These are phyloP conservation scores for Platichthys stellatus DNA, from an alignment of 2,113 vertebrate genomes.

Conservation along the genomic window DNA sequence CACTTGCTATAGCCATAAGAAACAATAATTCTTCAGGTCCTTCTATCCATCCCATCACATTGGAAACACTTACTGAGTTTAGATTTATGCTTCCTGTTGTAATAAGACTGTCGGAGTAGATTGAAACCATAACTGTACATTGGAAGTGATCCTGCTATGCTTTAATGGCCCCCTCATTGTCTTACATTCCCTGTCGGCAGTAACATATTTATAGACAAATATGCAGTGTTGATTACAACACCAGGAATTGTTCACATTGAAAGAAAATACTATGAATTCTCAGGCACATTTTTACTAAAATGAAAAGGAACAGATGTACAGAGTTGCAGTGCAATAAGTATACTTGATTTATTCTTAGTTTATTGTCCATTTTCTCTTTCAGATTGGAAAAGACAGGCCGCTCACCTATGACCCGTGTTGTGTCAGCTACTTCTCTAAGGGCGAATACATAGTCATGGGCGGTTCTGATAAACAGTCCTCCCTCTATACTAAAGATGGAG, in stretches of 20 bases:
- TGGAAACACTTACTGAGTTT: too few species aligned
- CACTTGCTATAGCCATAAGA: too few species aligned
- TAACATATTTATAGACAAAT: constrained; percentile 77
- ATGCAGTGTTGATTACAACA: constrained; percentile 71
- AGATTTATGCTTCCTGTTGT: too few species aligned
- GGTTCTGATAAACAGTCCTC: constrained; percentile 96
- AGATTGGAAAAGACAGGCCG: constrained; percentile 93
- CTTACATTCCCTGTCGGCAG: constrained; percentile 57
- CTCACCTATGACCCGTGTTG: constrained; percentile 96
- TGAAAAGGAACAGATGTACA: constrained; percentile 77
- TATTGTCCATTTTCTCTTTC: constrained; percentile 34
- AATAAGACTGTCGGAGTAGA: constrained; percentile 34
- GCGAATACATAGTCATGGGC: constrained; percentile 92
- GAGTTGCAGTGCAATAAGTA: constrained; percentile 44
- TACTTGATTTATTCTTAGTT: constrained; percentile 38
- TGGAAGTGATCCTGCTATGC: constrained; percentile 60
- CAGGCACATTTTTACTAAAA: constrained; percentile 40
- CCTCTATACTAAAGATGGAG: constrained; percentile 96
- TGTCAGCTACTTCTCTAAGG: constrained; percentile 96
- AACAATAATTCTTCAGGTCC: too few species aligned
- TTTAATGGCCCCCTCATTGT: constrained; percentile 61
- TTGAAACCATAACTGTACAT: constrained; percentile 60
- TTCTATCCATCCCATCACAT: too few species aligned
- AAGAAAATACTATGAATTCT: constrained; percentile 58
- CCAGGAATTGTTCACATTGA: constrained; percentile 65